These are phyloP conservation scores for Solenopsis fugax DNA, from an alignment of 1,140 invertebrate species.

Conservation along the genomic window DNA sequence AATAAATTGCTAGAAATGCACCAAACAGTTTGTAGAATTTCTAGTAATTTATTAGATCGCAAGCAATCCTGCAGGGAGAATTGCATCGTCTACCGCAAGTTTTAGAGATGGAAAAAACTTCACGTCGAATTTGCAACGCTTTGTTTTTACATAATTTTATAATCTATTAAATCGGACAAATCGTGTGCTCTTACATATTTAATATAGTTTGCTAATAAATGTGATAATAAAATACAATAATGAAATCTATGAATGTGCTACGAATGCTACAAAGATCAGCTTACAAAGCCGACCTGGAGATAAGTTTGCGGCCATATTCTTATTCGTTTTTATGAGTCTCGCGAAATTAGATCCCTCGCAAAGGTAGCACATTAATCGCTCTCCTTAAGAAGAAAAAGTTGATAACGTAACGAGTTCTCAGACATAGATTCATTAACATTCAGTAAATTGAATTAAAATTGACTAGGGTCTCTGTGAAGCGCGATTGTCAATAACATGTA, in stretches of 20 bases:
- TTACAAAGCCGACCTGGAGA: background rate
- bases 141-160: background rate
- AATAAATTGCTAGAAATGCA: too few species aligned
- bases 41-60: too few species aligned
- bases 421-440: background rate
- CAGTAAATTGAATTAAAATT: background rate
- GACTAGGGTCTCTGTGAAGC: background rate
- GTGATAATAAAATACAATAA: background rate
- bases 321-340: background rate
- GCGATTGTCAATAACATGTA: background rate
- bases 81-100: too few species aligned
- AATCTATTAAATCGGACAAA: background rate
- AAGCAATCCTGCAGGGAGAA: too few species aligned
- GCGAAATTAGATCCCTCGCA: background rate
- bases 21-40: too few species aligned
- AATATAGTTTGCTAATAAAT: background rate
- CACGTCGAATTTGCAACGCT: background rate
- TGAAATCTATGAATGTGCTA: background rate
- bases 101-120: background rate
- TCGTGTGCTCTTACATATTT: background rate
- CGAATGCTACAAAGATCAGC: background rate
- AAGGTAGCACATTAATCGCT: background rate
- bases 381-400: background rate
- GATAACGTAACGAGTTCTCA: background rate
- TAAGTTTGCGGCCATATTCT: background rate